phyloP scores from a whole-genome alignment of 2,888 invertebrate species.

The Papilio demoleus region DNA sequence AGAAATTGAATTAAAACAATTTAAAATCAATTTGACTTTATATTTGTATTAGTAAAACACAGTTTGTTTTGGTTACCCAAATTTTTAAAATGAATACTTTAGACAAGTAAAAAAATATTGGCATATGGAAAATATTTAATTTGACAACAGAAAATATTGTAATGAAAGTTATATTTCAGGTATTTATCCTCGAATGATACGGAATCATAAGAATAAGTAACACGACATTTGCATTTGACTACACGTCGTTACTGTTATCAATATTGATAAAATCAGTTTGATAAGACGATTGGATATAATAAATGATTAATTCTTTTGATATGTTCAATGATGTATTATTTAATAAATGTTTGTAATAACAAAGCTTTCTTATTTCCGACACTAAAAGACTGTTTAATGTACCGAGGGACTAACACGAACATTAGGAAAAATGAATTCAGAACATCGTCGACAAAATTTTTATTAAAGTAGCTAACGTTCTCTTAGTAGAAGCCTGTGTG shows the following conservation, averaged over 20 bases:
- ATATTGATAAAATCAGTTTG: conserved; percentile 7
- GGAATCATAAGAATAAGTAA: not conserved
- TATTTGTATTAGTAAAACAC: too few species aligned
- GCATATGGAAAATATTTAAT: not conserved
- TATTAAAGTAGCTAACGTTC: too few species aligned
- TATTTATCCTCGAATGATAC: not conserved
- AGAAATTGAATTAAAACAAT: too few species aligned
- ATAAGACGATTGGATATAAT: conserved; percentile 10
- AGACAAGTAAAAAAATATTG: not conserved
- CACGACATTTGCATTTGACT: conserved; percentile 3
- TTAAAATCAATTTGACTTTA: too few species aligned
- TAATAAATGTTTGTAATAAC: not conserved
- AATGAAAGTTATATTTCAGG: conserved; percentile 8
- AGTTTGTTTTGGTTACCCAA: too few species aligned
- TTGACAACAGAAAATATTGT: too few species aligned
- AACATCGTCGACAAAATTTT: too few species aligned
- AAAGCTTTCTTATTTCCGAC: conserved; percentile 3
- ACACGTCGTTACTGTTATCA: not conserved
- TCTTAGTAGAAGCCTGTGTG: too few species aligned
- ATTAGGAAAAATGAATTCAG: too few species aligned
- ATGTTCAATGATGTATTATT: conserved; percentile 9
- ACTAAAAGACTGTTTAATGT: not conserved
- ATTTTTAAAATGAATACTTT: not conserved
- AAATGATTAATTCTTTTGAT: not conserved
- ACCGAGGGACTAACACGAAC: too few species aligned